Evolutionary conservation across 2,113 vertebrate genomes (phyloP).

Genomic region (Miniopterus natalensis): DNA sequence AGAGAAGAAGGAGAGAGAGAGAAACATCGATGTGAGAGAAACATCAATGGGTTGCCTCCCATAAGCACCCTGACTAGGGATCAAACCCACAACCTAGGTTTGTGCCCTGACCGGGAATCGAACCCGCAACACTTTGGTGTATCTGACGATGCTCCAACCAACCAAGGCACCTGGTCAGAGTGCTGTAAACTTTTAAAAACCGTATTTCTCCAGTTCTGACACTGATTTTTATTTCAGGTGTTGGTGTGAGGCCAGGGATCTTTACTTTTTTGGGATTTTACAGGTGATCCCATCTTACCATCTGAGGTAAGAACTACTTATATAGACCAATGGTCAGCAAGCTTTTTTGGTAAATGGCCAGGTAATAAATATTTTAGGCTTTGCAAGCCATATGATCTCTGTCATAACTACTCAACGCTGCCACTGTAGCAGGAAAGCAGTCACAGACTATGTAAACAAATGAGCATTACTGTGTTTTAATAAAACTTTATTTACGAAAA

Average conservation of each 20-base stretch:
- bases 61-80: no score
- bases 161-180: no score
- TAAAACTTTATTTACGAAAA: slow-evolving; percentile 54
- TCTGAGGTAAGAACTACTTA: not conserved
- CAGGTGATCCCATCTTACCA: not conserved
- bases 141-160: no score
- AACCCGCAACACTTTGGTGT: no score
- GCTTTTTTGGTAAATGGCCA: not conserved
- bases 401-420: not conserved
- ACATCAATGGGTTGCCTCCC: no score
- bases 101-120: no score
- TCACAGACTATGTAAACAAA: not conserved
- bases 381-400: not conserved
- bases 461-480: not conserved
- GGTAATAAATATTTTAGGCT: slow-evolving; percentile 15
- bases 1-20: no score
- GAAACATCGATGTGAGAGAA: no score
- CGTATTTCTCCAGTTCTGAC: not conserved
- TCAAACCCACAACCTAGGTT: no score
- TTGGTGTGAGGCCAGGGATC: not conserved
- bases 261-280: not conserved
- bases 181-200: not conserved
- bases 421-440: not conserved
- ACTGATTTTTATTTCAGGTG: not conserved
- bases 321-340: not conserved